Evolutionary conservation across 2,888 invertebrate genomes (phyloP).

Genomic region (Leucophenga maculata): DNA sequence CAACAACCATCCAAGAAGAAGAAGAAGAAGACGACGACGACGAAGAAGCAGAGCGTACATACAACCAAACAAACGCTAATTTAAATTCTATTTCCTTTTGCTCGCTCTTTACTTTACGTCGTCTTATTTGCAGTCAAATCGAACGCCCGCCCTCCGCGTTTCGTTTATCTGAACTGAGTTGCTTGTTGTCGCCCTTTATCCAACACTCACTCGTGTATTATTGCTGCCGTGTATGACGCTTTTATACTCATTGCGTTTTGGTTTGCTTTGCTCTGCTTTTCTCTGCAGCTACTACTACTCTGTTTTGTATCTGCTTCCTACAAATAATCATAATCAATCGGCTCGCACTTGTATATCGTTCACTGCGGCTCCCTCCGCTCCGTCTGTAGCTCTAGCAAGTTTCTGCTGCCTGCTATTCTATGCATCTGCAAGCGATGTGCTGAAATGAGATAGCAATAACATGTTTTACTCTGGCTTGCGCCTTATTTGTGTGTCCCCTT

Average conservation of each 20-base stretch:
- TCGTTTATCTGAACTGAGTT: background rate
- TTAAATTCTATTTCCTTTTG: conserved; percentile 56
- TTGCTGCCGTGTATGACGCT: too few relatives aligned
- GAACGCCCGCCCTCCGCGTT: background rate
- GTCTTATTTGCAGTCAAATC: conserved; percentile 1
- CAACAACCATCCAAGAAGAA: background rate
- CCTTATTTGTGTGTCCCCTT: conserved; percentile 11
- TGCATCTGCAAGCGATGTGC: too few relatives aligned
- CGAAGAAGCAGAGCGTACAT: conserved; percentile 19
- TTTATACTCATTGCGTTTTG: conserved; percentile 21
- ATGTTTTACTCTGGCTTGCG: too few relatives aligned
- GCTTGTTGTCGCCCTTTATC: background rate
- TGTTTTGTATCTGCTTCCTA: conserved; percentile 46
- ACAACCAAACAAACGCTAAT: conserved; percentile 47
- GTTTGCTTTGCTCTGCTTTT: conserved; percentile 30
- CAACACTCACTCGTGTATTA: too few relatives aligned
- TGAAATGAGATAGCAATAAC: too few relatives aligned
- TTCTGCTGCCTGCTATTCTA: background rate
- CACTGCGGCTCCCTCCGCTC: too few relatives aligned
- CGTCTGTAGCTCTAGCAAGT: too few relatives aligned
- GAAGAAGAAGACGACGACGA: background rate
- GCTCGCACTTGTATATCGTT: conserved; percentile 55
- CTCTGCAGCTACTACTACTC: conserved; percentile 9
- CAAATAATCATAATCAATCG: conserved; percentile 65
- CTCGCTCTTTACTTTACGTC: conserved; percentile 1